phyloP scores from a whole-genome alignment of 2,797 vertebrate genomes.

The Diglossa cyanea region DNA sequence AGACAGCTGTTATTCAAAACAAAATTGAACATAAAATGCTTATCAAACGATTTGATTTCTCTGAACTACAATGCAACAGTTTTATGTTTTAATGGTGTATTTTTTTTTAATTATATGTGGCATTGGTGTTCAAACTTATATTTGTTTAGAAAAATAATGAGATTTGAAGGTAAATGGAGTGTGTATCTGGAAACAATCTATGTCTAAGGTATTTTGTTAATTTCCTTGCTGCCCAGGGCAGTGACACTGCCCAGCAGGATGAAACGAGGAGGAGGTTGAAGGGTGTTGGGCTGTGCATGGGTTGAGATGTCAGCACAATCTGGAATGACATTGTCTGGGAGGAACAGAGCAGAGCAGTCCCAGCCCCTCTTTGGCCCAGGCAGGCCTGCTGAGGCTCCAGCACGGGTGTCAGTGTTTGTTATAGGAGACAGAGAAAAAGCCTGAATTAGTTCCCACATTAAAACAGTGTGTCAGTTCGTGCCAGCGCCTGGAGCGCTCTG shows the following conservation, averaged over 20 bases:
- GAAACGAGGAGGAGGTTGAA: background rate
- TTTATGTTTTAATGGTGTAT: background rate
- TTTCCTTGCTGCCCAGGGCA: background rate
- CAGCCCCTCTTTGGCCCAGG: background rate
- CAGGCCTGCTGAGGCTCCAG: background rate
- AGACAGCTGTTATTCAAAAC: conserved; percentile 36
- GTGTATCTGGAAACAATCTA: background rate
- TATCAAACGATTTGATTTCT: background rate
- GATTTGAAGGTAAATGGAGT: background rate
- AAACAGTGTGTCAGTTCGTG: background rate
- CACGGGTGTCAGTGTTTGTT: background rate
- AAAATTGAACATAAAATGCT: conserved; percentile 8
- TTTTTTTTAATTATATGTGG: background rate
- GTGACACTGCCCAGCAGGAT: background rate
- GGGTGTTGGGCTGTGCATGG: background rate
- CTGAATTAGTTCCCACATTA: no score
- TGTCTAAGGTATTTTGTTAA: background rate
- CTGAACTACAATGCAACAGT: background rate
- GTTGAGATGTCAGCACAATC: background rate
- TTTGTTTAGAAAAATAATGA: background rate
- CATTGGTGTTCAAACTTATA: background rate
- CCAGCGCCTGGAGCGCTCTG: background rate
- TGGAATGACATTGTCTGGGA: background rate
- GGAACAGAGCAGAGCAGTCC: background rate
- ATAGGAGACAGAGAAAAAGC: no score